Evolutionary conservation across 2,113 vertebrate genomes (phyloP), one percentile per base, ranked within the genome.

Genomic region (Martes martes): DNA sequence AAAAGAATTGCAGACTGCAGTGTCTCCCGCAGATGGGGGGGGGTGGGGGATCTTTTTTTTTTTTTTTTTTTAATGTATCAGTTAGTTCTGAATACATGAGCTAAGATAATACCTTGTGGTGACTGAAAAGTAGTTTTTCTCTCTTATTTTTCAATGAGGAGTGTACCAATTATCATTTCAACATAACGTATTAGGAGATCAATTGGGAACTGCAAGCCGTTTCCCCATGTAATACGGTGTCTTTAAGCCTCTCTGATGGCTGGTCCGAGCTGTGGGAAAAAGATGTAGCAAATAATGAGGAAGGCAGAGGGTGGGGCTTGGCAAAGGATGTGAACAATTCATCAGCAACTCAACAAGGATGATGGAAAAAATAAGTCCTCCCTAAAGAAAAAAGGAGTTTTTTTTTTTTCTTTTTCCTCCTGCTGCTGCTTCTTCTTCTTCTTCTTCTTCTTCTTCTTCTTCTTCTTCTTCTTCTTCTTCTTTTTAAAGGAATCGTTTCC

Each of bases 131-230:
- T 99, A 98, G 98, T 99, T 99, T 99, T 98, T 98, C 97, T 97
- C 95, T 97, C 97, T 96, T 97, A 98, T 97, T 98, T 98, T 98
- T 97, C 98, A 98, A 95, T 96, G 97, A 99, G 98, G 98, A 99
- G 98, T 97, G 99, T 98, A 99, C 99, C 99, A 99, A 99, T 99
- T 99, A 99, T 99, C 99, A 99, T 99, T 99, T 99, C 99, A 99
- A 99, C 99, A 99, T 99, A 99, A 99, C 99, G 99, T 99, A 99
- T 99, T 99, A 99, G 99, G 98, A 99, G 99, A 99, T 99, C 99
- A 99, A 99, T 99, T 99, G 99, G 99, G 99, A 99, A 99, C 99
- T 98, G 99, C 99, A 99, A 99, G 99, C 99, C 99, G 99, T 99
- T 99, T 99, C 99, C 99, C 99, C 99, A 99, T 99, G 99, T 99